phyloP scores from a whole-genome alignment of 92 coral and sea anemone species.

The Palythoa grandiflora region DNA sequence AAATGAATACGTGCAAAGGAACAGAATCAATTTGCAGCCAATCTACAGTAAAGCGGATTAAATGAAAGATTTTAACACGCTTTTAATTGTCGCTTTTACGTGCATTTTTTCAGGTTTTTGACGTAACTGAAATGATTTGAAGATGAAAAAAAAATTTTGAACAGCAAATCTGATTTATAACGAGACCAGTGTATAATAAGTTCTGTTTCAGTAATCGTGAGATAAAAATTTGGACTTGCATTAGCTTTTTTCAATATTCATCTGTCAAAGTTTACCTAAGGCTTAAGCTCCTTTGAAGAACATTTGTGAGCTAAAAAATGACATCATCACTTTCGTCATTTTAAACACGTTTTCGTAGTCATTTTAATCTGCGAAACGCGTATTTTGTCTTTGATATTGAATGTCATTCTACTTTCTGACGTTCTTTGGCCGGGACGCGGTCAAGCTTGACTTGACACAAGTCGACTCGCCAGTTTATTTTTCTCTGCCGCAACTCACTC shows the following conservation, averaged over 20 bases:
- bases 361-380: no score
- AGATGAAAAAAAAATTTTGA: not conserved
- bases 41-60: not conserved
- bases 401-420: no score
- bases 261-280: conserved; percentile 15
- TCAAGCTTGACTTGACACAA: no score
- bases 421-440: no score
- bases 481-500: no score
- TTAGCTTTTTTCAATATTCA: not conserved
- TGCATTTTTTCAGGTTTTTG: not conserved
- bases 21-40: not conserved
- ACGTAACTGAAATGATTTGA: not conserved
- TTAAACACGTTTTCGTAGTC: not conserved
- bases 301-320: not conserved
- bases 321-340: not conserved
- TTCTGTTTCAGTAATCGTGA: not conserved
- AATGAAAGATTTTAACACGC: not conserved
- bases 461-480: no score
- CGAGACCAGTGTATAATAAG: not conserved
- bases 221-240: not conserved
- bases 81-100: not conserved
- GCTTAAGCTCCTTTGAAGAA: not conserved
- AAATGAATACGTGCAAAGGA: conserved; percentile 22
- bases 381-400: no score
- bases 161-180: not conserved